A percentile compares a stretch with the other conserved stretches of the same genome.
These are phyloP conservation scores for Tryphoninae sp. DNA, from an alignment of 2,888 invertebrate species.

Conservation along the genomic window DNA sequence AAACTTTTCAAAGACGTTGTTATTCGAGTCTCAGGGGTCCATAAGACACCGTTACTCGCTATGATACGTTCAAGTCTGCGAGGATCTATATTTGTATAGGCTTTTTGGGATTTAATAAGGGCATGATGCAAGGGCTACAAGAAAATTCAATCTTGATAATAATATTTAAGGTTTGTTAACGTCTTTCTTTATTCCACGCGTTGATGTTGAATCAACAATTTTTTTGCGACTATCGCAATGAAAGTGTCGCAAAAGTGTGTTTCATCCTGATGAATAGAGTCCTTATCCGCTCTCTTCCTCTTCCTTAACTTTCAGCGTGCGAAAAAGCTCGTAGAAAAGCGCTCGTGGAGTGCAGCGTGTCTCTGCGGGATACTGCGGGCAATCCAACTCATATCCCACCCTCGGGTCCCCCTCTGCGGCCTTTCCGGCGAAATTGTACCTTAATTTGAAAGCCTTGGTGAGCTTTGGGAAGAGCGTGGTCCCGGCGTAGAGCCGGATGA, in stretches of 20 bases:
- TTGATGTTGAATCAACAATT: no score
- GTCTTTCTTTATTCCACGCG: no score
- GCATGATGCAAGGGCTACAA: no score
- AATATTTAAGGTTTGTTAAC: no score
- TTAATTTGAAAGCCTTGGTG: constrained; percentile 78
- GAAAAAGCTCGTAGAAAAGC: constrained; percentile 31
- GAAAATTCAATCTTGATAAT: no score
- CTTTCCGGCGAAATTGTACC: constrained; percentile 76
- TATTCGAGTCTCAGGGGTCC: constrained; percentile 3
- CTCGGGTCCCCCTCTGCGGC: constrained; percentile 63
- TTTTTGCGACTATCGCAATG: no score
- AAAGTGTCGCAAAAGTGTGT: no score
- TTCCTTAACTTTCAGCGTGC: constrained; percentile 6
- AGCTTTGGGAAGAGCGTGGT: constrained; percentile 58
- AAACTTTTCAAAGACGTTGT: constrained; percentile 25
- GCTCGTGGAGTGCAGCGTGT: constrained; percentile 32
- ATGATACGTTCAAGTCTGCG: not conserved
- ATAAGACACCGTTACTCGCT: constrained; percentile 9
- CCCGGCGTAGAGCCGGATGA: constrained; percentile 50
- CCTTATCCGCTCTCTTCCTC: not conserved
- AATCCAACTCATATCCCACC: constrained; percentile 51
- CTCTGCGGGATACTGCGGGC: constrained; percentile 57
- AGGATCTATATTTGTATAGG: no score
- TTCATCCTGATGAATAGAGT: not conserved
- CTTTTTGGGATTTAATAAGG: no score